These are phyloP conservation scores for Tupaia tana DNA, from an alignment of 2,113 vertebrate species.

Conservation along the genomic window DNA sequence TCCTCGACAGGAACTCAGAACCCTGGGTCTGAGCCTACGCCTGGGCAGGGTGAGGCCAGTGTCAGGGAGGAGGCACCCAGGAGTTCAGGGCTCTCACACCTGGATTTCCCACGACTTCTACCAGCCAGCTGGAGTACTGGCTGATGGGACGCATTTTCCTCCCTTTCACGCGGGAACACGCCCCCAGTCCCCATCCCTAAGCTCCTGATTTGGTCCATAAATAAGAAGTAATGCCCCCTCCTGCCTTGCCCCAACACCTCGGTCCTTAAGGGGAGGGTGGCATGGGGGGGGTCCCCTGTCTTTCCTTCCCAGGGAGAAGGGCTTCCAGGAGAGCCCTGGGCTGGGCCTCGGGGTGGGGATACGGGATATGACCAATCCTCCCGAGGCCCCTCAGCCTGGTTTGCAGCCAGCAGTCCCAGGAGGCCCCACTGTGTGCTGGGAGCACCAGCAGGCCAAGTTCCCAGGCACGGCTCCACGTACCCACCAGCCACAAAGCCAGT, in stretches of 20 bases:
- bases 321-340: not conserved
- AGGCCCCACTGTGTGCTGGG: fast-evolving
- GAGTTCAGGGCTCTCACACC: not conserved
- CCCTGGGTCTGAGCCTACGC: not conserved
- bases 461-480: fast-evolving
- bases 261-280: no score
- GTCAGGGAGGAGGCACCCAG: not conserved
- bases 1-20: not conserved
- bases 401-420: not conserved
- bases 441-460: not conserved
- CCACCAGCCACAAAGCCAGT: fast-evolving
- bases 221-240: fast-evolving
- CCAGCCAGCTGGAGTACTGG: not conserved
- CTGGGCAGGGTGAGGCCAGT: not conserved
- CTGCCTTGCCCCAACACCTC: not conserved
- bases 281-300: not conserved
- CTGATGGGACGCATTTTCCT: not conserved
- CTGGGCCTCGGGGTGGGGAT: fast-evolving
- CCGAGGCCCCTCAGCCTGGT: no score
- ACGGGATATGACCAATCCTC: not conserved
- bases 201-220: not conserved
- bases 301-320: no score
- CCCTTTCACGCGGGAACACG: not conserved
- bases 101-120: not conserved
- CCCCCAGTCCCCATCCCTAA: not conserved